Conservation (phyloP, 2,888 invertebrate species). For the Pharmacophagus antenor region DNA sequence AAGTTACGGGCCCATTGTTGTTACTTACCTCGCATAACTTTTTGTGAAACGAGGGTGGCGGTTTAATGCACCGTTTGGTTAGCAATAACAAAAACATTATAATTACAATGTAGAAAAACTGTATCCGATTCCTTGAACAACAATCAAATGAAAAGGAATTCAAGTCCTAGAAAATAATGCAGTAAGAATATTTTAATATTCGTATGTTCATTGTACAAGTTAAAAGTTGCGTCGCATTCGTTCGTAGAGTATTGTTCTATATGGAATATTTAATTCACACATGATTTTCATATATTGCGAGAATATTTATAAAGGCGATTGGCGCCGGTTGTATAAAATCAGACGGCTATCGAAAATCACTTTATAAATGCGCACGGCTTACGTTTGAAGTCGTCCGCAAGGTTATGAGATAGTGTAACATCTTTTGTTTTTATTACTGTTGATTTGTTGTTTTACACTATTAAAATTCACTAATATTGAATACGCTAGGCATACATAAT, state of each 20-base stretch:
- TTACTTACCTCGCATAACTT: slow-evolving; percentile 37
- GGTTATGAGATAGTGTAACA: slow-evolving; percentile 1
- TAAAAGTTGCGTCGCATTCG: not conserved
- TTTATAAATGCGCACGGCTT: slow-evolving; percentile 18
- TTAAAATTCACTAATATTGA: slow-evolving; percentile 9
- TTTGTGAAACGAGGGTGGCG: not conserved
- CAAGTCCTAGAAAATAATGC: not conserved
- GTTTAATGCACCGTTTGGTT: not conserved
- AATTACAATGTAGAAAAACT: not conserved
- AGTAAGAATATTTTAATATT: not conserved
- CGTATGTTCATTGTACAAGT: not conserved
- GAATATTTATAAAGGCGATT: slow-evolving; percentile 3
- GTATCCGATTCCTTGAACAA: too few relatives aligned
- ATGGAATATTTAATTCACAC: not conserved
- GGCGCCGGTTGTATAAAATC: slow-evolving; percentile 15
- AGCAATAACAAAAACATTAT: not conserved
- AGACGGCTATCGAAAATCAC: slow-evolving; percentile 18
- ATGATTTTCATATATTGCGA: not conserved
- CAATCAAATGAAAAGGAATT: too few relatives aligned
- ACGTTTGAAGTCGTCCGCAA: slow-evolving; percentile 19
- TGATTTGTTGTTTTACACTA: not conserved
- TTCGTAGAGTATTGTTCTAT: not conserved
- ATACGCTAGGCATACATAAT: not conserved
- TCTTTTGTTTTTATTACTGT: slow-evolving; percentile 12
- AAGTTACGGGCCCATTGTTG: slow-evolving; percentile 61